A percentile compares a stretch with the other conserved stretches of the same genome.
Conservation (phyloP, 2,797 vertebrate genomes). For the Todus mexicanus region DNA sequence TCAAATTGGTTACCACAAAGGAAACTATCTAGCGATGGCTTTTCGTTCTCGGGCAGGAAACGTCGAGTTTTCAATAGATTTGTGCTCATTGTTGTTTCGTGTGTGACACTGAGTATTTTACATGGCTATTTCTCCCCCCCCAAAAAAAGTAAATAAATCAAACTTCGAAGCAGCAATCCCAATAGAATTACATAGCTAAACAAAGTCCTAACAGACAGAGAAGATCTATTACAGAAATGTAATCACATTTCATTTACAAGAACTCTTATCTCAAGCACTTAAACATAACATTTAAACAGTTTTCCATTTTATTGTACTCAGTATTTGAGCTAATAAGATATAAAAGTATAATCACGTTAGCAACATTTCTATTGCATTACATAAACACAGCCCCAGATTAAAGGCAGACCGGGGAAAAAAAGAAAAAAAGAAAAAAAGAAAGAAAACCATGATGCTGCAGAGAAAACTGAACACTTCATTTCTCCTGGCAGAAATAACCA, state of each 20-base stretch:
- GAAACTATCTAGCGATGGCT: constrained; percentile 6
- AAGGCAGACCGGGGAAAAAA: background rate
- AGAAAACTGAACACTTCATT: background rate
- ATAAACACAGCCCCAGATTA: constrained; percentile 29
- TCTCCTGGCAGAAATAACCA: background rate
- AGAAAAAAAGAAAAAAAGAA: background rate
- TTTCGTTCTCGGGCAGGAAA: background rate
- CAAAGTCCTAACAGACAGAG: constrained; percentile 44
- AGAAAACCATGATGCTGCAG: background rate
- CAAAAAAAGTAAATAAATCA: no score
- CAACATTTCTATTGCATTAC: constrained; percentile 60
- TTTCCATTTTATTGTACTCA: constrained; percentile 65
- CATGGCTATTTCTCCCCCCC: background rate
- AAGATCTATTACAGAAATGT: constrained; percentile 60
- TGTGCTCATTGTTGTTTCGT: constrained; percentile 1
- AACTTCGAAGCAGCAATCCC: constrained; percentile 1
- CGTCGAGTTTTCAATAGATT: constrained; percentile 34
- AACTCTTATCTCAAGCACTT: constrained; percentile 66
- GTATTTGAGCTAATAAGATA: constrained; percentile 67
- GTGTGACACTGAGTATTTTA: constrained; percentile 40
- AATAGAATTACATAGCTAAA: constrained; percentile 59
- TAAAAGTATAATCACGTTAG: constrained; percentile 60
- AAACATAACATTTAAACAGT: constrained; percentile 63
- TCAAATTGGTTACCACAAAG: constrained; percentile 70
- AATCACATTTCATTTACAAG: constrained; percentile 71